Evolutionary conservation across 2,888 invertebrate species (phyloP).

Genomic region (Gymnosoma rotundatum): DNA sequence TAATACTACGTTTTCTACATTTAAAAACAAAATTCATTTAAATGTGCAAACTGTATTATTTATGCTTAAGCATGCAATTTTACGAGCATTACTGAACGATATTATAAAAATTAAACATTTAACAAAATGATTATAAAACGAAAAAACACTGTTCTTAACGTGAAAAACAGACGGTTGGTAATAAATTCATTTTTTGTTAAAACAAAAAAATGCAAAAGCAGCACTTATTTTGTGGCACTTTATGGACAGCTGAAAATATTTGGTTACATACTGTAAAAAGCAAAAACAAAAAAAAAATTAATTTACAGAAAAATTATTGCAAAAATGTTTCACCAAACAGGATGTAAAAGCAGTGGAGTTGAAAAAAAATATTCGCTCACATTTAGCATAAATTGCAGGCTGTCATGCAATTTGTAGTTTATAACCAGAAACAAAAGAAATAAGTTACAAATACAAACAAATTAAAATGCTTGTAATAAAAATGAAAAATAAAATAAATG

Average conservation of each 20-base stretch:
- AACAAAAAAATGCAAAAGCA: too few relatives aligned
- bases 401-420: slow-evolving; percentile 64
- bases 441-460: background rate
- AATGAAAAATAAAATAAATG: too few relatives aligned
- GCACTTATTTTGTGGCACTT: background rate
- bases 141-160: background rate
- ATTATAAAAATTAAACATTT: background rate
- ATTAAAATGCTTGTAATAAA: too few relatives aligned
- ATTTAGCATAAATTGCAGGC: slow-evolving; percentile 51
- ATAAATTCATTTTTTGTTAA: background rate
- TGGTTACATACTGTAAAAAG: background rate
- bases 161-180: background rate
- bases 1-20: too few relatives aligned
- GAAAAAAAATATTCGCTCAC: background rate
- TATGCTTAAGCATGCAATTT: slow-evolving; percentile 15
- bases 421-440: slow-evolving; percentile 14
- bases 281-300: too few relatives aligned
- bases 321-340: slow-evolving; percentile 18
- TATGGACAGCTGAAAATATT: background rate
- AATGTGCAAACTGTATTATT: slow-evolving; percentile 17
- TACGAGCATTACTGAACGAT: background rate
- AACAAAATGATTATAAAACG: background rate
- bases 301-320: background rate
- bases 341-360: slow-evolving; percentile 31
- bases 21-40: slow-evolving; percentile 21